A percentile compares a stretch with the other conserved stretches of the same genome.
These are phyloP conservation scores for Apteryx owenii DNA, from an alignment of 2,113 vertebrate species.

Conservation along the genomic window DNA sequence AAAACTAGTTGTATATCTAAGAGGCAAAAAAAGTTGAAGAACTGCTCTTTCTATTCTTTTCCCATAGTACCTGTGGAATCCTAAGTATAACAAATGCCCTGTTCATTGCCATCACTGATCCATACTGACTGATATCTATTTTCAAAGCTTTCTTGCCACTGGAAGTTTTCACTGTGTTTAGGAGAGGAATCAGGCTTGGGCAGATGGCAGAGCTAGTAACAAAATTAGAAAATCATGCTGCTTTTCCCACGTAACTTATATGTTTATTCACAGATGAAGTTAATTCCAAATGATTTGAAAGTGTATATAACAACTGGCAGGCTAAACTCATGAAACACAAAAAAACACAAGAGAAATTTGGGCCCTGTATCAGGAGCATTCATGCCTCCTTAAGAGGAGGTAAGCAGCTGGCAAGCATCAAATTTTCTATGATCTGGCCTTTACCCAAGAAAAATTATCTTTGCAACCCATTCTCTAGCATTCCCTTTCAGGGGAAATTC, in stretches of 20 bases:
- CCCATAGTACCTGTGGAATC: background rate
- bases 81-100: background rate
- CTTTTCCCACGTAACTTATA: background rate
- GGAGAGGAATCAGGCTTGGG: background rate
- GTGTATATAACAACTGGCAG: background rate
- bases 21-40: background rate
- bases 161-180: background rate
- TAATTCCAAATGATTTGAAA: background rate
- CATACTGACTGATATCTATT: background rate
- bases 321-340: background rate
- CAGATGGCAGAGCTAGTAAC: background rate
- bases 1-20: background rate
- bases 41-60: background rate
- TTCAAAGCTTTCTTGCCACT: background rate
- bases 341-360: background rate
- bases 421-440: background rate
- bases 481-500: constrained; percentile 36
- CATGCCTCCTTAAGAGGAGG: background rate
- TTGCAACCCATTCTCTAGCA: background rate
- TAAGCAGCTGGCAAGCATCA: constrained; percentile 22
- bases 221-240: background rate
- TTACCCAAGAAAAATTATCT: constrained; percentile 15
- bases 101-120: background rate
- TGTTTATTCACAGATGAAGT: background rate
- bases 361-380: background rate